phyloP scores from a whole-genome alignment of 2,888 invertebrate species.

The Meganola albula region DNA sequence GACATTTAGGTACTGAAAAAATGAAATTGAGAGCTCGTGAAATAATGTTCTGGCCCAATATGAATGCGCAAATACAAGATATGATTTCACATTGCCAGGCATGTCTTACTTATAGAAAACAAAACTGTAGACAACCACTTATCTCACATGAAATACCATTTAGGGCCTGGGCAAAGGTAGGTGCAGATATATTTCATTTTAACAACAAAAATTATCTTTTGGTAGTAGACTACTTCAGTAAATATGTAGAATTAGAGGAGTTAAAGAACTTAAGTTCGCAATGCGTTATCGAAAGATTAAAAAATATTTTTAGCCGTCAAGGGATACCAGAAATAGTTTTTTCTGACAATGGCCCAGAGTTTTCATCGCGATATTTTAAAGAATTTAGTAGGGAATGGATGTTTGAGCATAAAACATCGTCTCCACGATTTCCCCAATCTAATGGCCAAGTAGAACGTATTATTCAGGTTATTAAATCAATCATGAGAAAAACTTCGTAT shows the following conservation, averaged over 20 bases:
- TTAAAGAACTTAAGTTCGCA: slow-evolving; percentile 1
- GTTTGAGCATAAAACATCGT: slow-evolving; percentile 16
- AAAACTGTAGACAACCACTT: neutral
- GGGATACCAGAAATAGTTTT: slow-evolving; percentile 17
- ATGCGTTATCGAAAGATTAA: slow-evolving; percentile 13
- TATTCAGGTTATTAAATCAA: slow-evolving; percentile 13
- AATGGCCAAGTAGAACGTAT: slow-evolving; percentile 1
- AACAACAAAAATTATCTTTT: neutral
- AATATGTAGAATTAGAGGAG: slow-evolving; percentile 1
- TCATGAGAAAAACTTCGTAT: slow-evolving; percentile 14
- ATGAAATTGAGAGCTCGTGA: slow-evolving; percentile 17
- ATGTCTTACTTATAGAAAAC: slow-evolving; percentile 13
- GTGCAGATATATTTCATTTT: neutral
- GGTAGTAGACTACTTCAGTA: slow-evolving; percentile 1
- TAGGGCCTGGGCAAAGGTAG: slow-evolving; percentile 15
- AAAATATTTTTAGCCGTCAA: slow-evolving; percentile 16
- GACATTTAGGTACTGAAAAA: slow-evolving; percentile 21
- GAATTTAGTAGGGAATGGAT: slow-evolving; percentile 13
- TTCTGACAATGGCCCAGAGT: slow-evolving; percentile 18
- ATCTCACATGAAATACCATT: slow-evolving; percentile 12
- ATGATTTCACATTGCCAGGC: slow-evolving; percentile 16
- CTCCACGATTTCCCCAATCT: slow-evolving; percentile 18
- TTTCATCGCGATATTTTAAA: slow-evolving; percentile 9
- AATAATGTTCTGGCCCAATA: slow-evolving; percentile 22
- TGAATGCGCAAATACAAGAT: slow-evolving; percentile 16